Percentiles rank a stretch among this genome's conserved stretches.
These are phyloP conservation scores for Diadumene lineata DNA, from an alignment of 92 coral and sea anemone species.

Conservation along the genomic window DNA sequence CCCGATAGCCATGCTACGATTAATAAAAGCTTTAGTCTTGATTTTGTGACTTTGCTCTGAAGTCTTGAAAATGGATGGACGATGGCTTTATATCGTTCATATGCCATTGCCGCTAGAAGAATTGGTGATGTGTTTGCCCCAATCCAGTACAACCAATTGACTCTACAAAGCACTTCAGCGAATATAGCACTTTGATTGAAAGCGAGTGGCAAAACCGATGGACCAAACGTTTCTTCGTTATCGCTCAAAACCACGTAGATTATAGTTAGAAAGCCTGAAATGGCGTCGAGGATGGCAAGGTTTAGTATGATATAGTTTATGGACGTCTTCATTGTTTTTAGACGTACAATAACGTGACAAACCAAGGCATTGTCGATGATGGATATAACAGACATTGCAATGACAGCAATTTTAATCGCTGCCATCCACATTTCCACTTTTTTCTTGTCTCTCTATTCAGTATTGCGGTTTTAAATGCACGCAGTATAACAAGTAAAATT, in stretches of 20 bases:
- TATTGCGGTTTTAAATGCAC: too few relatives aligned
- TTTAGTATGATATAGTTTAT: not conserved
- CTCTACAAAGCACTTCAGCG: slow-evolving; percentile 6
- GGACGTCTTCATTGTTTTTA: slow-evolving; percentile 3
- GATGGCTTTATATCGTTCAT: slow-evolving; percentile 4
- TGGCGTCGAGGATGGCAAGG: slow-evolving; percentile 11
- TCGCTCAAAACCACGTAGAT: not conserved
- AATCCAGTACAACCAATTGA: not conserved
- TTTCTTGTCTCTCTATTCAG: too few relatives aligned
- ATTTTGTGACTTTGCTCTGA: not conserved
- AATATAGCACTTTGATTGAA: not conserved
- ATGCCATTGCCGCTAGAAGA: not conserved
- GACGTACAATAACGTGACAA: not conserved
- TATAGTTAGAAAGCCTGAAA: not conserved
- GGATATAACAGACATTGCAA: not conserved
- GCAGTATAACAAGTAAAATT: too few relatives aligned
- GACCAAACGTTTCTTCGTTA: not conserved
- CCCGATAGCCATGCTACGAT: not conserved
- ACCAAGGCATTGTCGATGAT: not conserved
- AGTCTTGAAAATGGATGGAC: not conserved
- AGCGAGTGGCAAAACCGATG: not conserved
- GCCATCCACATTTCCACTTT: too few relatives aligned
- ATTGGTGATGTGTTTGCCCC: not conserved
- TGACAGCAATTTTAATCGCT: not conserved
- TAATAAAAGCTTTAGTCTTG: not conserved